phyloP scores from a whole-genome alignment of 2,113 vertebrate genomes.

The Ascaphus truei region DNA sequence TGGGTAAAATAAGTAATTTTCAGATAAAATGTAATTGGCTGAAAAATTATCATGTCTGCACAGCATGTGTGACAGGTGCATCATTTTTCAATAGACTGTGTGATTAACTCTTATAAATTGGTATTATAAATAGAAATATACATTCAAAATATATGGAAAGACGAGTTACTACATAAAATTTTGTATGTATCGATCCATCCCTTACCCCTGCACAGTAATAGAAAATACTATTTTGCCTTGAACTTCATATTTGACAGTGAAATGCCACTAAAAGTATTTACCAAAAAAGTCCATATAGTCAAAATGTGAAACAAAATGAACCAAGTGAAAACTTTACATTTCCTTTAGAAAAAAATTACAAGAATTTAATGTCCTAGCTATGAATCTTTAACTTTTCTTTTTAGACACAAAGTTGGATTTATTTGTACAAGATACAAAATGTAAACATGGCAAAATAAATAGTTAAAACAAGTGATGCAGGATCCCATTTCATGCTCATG shows the following conservation, averaged over 20 bases:
- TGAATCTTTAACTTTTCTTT: constrained; percentile 76
- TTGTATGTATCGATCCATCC: constrained; percentile 76
- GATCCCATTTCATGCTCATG: constrained; percentile 89
- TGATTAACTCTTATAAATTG: constrained; percentile 83
- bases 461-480: constrained; percentile 90
- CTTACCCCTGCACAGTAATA: constrained; percentile 82
- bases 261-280: constrained; percentile 82
- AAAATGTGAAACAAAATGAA: constrained; percentile 86
- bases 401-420: constrained; percentile 91
- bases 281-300: constrained; percentile 80
- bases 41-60: constrained; percentile 67
- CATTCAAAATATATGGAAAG: constrained; percentile 84
- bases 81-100: constrained; percentile 67
- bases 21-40: constrained; percentile 65
- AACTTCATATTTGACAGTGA: constrained; percentile 83
- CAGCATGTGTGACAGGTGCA: constrained; percentile 66
- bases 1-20: constrained; percentile 76
- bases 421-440: constrained; percentile 96
- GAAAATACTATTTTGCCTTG: constrained; percentile 85
- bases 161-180: constrained; percentile 78
- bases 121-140: constrained; percentile 85
- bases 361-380: constrained; percentile 82
- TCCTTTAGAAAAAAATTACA: constrained; percentile 81
- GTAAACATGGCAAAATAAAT: constrained; percentile 98
- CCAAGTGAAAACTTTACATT: constrained; percentile 80